phyloP scores from a whole-genome alignment of 2,113 vertebrate genomes.

The Silurus glanis region DNA sequence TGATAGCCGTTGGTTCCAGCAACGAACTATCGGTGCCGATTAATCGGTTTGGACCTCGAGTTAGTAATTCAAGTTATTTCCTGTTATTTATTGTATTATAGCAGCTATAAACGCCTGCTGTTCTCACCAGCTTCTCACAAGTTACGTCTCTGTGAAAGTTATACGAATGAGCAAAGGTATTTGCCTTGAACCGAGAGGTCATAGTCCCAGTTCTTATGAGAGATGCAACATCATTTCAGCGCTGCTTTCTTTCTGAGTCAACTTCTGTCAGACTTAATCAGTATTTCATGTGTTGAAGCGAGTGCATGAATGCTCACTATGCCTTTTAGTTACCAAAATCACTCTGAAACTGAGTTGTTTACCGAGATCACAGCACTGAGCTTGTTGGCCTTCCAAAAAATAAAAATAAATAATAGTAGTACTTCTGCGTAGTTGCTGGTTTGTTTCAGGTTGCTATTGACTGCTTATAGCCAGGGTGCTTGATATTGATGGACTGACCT shows the following conservation, averaged over 20 bases:
- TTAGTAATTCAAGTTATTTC: too few species aligned
- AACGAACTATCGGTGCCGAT: too few species aligned
- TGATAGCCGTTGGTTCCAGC: too few species aligned
- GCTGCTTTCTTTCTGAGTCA: neutral
- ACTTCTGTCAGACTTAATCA: neutral
- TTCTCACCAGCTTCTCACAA: too few species aligned
- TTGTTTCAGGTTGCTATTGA: neutral
- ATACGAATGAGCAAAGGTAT: neutral
- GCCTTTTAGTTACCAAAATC: neutral
- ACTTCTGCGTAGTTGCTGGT: neutral
- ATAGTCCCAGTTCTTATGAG: too few species aligned
- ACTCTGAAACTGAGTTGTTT: constrained; percentile 9
- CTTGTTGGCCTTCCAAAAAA: neutral
- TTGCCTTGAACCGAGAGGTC: neutral
- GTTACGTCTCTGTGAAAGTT: too few species aligned
- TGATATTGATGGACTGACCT: neutral
- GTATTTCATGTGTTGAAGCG: neutral
- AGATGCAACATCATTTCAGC: too few species aligned
- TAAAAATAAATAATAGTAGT: neutral
- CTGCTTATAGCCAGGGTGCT: neutral
- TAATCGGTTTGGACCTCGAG: too few species aligned
- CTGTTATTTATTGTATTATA: too few species aligned
- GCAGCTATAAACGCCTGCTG: too few species aligned
- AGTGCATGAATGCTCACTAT: neutral
- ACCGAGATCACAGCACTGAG: neutral